These are phyloP conservation scores for Eulithis prunata DNA, from an alignment of 2,888 invertebrate species.

Conservation along the genomic window DNA sequence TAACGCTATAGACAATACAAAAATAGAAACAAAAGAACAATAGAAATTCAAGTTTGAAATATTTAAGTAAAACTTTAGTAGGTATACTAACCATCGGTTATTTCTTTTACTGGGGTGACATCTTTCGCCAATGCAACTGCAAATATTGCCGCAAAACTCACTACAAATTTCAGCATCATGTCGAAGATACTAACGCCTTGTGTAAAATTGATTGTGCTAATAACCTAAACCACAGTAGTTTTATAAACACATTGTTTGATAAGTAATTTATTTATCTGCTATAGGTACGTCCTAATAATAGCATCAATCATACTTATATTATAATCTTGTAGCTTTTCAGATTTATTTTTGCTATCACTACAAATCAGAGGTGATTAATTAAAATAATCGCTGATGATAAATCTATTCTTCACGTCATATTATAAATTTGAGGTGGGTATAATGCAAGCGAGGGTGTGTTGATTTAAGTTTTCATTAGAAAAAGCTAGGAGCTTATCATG, in stretches of 20 bases:
- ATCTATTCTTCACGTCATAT: background rate
- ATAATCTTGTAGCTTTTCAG: constrained; percentile 13
- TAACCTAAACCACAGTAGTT: background rate
- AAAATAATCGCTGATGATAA: background rate
- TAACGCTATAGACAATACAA: too few species aligned
- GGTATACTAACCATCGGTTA: constrained; percentile 31
- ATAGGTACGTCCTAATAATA: background rate
- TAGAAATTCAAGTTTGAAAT: background rate
- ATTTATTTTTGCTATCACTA: constrained; percentile 14
- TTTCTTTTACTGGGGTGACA: constrained; percentile 23
- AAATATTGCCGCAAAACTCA: constrained; percentile 29
- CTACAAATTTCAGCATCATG: constrained; percentile 31
- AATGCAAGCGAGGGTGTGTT: too few species aligned
- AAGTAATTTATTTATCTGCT: background rate
- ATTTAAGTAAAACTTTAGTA: background rate
- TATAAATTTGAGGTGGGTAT: too few species aligned
- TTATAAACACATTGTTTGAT: constrained; percentile 3
- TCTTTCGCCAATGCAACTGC: constrained; percentile 28
- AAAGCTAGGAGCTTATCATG: too few species aligned
- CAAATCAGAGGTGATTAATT: background rate
- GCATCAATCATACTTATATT: constrained; percentile 13
- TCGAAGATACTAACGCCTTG: background rate
- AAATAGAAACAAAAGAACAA: too few species aligned
- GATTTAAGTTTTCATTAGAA: too few species aligned
- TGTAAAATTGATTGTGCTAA: background rate